Evolutionary conservation across 2,888 invertebrate genomes (phyloP).

Genomic region (Chironomus tentans): DNA sequence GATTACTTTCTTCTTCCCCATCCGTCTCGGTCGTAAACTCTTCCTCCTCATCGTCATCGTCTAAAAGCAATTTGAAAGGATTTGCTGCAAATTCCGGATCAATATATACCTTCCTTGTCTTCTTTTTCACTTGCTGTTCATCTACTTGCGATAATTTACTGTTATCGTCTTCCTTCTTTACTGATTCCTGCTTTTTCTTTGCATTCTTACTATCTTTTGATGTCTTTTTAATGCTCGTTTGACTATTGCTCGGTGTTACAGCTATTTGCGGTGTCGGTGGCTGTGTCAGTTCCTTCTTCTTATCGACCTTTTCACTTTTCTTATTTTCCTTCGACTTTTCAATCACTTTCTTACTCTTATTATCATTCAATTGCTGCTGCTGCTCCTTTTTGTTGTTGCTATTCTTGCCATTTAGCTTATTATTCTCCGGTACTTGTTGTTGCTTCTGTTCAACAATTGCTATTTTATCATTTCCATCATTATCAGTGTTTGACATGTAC

Average conservation of each 20-base stretch:
- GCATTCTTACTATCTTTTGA: conserved; percentile 28
- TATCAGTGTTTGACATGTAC: conserved; percentile 1
- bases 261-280: background rate
- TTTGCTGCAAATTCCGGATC: conserved; percentile 29
- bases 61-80: conserved; percentile 28
- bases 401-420: background rate
- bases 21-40: conserved; percentile 5
- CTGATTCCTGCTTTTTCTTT: conserved; percentile 25
- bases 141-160: too few species aligned
- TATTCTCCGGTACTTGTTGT: background rate
- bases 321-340: background rate
- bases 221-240: conserved; percentile 33
- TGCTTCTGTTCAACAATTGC: background rate
- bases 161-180: too few species aligned
- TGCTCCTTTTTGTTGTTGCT: background rate
- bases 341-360: background rate
- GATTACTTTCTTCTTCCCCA: background rate
- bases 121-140: conserved; percentile 30
- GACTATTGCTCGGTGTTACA: conserved; percentile 35
- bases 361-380: background rate
- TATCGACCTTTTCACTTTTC: conserved; percentile 29
- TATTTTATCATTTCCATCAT: background rate
- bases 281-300: conserved; percentile 28
- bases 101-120: conserved; percentile 27
- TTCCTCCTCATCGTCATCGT: conserved; percentile 29